Conservation (phyloP, 2,888 invertebrate species). For the Aphodius granarius region DNA sequence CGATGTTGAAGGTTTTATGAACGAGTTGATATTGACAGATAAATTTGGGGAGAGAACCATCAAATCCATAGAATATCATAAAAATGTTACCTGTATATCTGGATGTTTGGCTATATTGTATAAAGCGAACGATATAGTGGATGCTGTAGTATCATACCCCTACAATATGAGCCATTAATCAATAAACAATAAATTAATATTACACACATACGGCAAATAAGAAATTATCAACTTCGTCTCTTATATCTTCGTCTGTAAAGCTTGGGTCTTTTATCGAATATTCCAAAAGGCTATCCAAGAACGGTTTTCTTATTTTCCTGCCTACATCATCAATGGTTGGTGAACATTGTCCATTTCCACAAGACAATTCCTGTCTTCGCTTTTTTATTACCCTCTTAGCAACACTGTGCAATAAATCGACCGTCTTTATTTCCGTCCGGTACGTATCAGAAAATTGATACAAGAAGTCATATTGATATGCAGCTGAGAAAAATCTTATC, state of each 20-base stretch:
- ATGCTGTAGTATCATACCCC: constrained; percentile 51
- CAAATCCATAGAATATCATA: too few relatives aligned
- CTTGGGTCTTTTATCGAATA: constrained; percentile 60
- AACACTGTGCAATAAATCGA: constrained; percentile 57
- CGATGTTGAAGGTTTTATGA: too few relatives aligned
- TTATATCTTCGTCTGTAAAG: constrained; percentile 59
- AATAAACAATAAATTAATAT: constrained; percentile 19
- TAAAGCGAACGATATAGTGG: constrained; percentile 49
- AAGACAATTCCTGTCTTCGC: constrained; percentile 26
- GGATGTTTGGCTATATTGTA: constrained; percentile 48
- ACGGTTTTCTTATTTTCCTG: constrained; percentile 63
- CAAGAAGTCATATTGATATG: constrained; percentile 55
- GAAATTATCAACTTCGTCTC: constrained; percentile 70
- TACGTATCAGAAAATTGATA: constrained; percentile 63
- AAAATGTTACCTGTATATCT: constrained; percentile 46
- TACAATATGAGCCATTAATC: constrained; percentile 27
- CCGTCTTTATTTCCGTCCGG: constrained; percentile 56
- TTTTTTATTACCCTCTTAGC: constrained; percentile 44
- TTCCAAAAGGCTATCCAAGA: constrained; percentile 65
- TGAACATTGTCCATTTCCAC: constrained; percentile 3
- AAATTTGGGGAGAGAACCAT: too few relatives aligned
- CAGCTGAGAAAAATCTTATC: constrained; percentile 47
- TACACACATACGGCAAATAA: constrained; percentile 61
- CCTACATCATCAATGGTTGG: constrained; percentile 47
- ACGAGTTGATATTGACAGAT: too few relatives aligned